Evolutionary conservation across 2,888 invertebrate genomes (phyloP).

Genomic region (Eretmocerus hayati): DNA sequence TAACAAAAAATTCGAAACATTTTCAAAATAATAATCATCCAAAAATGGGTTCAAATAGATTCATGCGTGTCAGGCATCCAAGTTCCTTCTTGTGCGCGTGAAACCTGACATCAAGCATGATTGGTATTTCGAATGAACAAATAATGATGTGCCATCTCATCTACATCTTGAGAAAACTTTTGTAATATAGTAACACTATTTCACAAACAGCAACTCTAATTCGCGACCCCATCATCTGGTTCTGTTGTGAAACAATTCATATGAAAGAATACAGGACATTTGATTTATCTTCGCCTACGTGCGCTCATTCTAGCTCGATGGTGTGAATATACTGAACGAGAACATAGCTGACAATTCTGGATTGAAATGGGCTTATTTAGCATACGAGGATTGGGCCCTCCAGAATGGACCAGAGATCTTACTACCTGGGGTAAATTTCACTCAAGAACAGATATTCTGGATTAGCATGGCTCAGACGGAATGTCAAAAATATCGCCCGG

Average conservation of each 20-base stretch:
- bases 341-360: constrained; percentile 95
- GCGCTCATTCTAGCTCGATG: constrained; percentile 64
- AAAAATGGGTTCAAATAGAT: too few relatives aligned
- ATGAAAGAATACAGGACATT: not conserved
- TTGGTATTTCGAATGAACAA: too few relatives aligned
- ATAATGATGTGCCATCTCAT: too few relatives aligned
- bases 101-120: too few relatives aligned
- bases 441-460: constrained; percentile 44
- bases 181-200: constrained; percentile 1
- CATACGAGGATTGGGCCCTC: constrained; percentile 68
- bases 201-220: not conserved
- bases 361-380: constrained; percentile 81
- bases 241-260: not conserved
- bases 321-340: constrained; percentile 87
- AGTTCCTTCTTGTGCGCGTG: too few relatives aligned
- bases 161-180: constrained; percentile 8
- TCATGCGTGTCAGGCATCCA: too few relatives aligned
- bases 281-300: not conserved
- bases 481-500: constrained; percentile 54
- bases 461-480: constrained; percentile 44
- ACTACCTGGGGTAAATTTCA: constrained; percentile 67
- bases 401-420: constrained; percentile 59
- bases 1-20: too few relatives aligned
- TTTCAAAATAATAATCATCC: too few relatives aligned
- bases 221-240: not conserved